phyloP scores from a whole-genome alignment of 2,113 vertebrate species.

The Micromys minutus region DNA sequence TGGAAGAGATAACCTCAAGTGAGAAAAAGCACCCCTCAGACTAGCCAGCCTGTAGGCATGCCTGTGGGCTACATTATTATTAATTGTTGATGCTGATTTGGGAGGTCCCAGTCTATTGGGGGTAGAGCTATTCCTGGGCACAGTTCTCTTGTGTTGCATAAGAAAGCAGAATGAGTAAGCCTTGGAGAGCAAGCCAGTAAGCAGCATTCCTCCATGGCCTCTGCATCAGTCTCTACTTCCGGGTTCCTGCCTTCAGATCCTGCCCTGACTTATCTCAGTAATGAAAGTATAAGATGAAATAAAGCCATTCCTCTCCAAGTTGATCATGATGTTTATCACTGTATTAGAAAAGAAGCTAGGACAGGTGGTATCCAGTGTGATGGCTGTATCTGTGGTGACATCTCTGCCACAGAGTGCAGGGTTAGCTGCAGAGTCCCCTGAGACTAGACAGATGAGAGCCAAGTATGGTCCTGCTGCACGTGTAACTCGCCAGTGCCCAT shows the following conservation, averaged over 20 bases:
- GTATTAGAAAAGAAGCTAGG: not conserved
- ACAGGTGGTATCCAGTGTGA: not conserved
- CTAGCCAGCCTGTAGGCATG: not conserved
- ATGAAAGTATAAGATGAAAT: too few relatives aligned
- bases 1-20: not conserved
- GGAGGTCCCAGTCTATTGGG: not conserved
- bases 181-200: not conserved
- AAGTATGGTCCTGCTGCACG: too few relatives aligned
- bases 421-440: not conserved
- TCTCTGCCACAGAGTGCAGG: accelerated
- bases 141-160: not conserved
- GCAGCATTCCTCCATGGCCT: not conserved
- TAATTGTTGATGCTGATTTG: too few relatives aligned
- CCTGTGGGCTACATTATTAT: not conserved
- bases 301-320: too few relatives aligned
- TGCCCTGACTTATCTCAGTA: not conserved
- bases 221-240: not conserved
- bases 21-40: not conserved
- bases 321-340: not conserved
- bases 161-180: not conserved
- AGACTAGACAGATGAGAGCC: not conserved
- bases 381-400: not conserved
- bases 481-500: not conserved
- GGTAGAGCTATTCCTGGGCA: not conserved
- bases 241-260: not conserved